These are phyloP conservation scores for Plotosus lineatus DNA, from an alignment of 2,113 vertebrate genomes.

Conservation along the genomic window DNA sequence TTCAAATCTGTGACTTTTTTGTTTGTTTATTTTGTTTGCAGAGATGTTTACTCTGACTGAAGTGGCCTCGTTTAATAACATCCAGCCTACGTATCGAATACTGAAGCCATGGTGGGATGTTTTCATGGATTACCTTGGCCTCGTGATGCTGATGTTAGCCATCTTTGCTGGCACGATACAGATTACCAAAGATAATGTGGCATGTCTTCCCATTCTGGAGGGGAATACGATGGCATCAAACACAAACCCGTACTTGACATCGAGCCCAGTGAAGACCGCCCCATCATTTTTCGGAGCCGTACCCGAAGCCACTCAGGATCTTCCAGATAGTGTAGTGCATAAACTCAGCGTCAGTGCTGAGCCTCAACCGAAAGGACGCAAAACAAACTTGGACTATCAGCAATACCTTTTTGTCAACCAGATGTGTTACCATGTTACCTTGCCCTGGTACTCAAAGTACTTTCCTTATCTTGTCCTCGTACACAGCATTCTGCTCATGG, in stretches of 20 bases:
- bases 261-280: conserved; percentile 27
- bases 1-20: neutral
- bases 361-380: conserved; percentile 78
- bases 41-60: conserved; percentile 98
- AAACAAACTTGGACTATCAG: conserved; percentile 94
- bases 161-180: conserved; percentile 99
- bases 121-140: conserved; percentile 97
- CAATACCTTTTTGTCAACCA: conserved; percentile 98
- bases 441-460: conserved; percentile 98
- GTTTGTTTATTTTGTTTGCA: conserved; percentile 61
- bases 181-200: conserved; percentile 96
- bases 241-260: conserved; percentile 2
- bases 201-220: conserved; percentile 88
- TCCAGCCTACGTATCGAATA: conserved; percentile 96
- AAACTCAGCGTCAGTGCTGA: conserved; percentile 59
- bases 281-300: conserved; percentile 28
- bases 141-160: conserved; percentile 96
- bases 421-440: conserved; percentile 95
- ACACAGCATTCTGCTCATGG: conserved; percentile 94
- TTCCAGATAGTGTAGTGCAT: conserved; percentile 53
- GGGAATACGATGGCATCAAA: conserved; percentile 47
- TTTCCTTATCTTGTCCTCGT: conserved; percentile 97
- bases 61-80: conserved; percentile 94
- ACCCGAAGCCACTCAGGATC: conserved; percentile 61
- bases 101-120: conserved; percentile 99